Evolutionary conservation across 2,888 invertebrate species (phyloP), one percentile per base, ranked within the genome.

Genomic region (Conchocele bisecta): DNA sequence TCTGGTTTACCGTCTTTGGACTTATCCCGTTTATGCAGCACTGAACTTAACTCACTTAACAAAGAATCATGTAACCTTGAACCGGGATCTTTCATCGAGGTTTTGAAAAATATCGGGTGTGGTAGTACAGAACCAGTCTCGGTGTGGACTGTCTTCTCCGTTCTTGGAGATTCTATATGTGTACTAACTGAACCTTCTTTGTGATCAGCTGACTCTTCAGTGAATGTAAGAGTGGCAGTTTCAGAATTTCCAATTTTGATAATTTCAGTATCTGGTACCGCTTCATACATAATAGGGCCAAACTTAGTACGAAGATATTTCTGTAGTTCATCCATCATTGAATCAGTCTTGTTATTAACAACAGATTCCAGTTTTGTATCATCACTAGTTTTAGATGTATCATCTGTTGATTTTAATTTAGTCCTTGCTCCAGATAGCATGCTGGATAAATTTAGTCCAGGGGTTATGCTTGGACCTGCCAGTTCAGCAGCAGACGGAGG

Each of bases 1-100:
- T 33, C 42, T 17, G 44, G 50, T 39, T 60, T 61, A 2, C 41
- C 58, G n/a, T 44, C 13, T 11, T 46, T 35, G 26, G 29, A 53
- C 44, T 37, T 58, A 59, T 75, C 72, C 7, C 85, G 73, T 41
- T 83, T 83, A 42, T 79, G 73, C 29, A 86, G 54, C n/a, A 86
- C 87, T 15, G 75, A 63, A 13, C 80, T 79, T 53, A 87, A 58
- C 57, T 87, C 87, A 33, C 78, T 81, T 6, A 87, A 79, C 15
- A 87, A 60, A 11, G 78, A 79, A 64, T 84, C 85, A 73, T 87
- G 84, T 20, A 83, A 71, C 61, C 84, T 85, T 17, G 85, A 85
- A 20, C 86, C 87, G 6, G 84, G 84, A 58, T 87, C 86, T 48
- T 83, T 86, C 3, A 81, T 73, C 5, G 86, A 85, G 54, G 85